phyloP scores from a whole-genome alignment of 2,888 invertebrate species.

The Norana najaformis region DNA sequence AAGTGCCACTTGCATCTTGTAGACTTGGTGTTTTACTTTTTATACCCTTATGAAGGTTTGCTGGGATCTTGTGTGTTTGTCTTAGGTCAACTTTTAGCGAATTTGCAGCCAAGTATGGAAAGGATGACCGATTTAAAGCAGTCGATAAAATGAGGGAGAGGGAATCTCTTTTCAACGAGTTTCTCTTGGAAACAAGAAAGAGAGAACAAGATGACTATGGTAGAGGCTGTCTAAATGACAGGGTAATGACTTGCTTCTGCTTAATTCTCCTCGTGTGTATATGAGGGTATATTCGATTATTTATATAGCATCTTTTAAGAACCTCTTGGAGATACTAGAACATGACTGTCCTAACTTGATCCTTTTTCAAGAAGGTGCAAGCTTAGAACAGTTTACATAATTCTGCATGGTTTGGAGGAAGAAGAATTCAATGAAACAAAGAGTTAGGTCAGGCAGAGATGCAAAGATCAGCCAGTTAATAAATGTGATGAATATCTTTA shows the following conservation, averaged over 20 bases:
- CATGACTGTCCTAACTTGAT: too few species aligned
- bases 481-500: too few species aligned
- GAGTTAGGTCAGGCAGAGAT: too few species aligned
- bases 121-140: constrained; percentile 92
- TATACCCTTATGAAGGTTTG: background rate
- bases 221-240: background rate
- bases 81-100: constrained; percentile 91
- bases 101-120: constrained; percentile 87
- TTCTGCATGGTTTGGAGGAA: too few species aligned
- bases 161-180: constrained; percentile 94
- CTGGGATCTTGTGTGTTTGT: background rate
- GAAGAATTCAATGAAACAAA: too few species aligned
- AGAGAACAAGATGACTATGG: constrained; percentile 21
- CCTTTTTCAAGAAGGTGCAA: too few species aligned
- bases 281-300: too few species aligned
- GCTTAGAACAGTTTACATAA: too few species aligned
- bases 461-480: too few species aligned
- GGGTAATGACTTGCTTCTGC: background rate
- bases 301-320: too few species aligned
- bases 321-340: too few species aligned
- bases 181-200: constrained; percentile 85
- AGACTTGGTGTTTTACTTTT: background rate
- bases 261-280: background rate
- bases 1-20: background rate
- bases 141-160: constrained; percentile 96